Percentiles rank a stretch among this genome's conserved stretches.
These are phyloP conservation scores for Tetheella fluctuosa DNA, from an alignment of 2,888 invertebrate genomes.

Conservation along the genomic window DNA sequence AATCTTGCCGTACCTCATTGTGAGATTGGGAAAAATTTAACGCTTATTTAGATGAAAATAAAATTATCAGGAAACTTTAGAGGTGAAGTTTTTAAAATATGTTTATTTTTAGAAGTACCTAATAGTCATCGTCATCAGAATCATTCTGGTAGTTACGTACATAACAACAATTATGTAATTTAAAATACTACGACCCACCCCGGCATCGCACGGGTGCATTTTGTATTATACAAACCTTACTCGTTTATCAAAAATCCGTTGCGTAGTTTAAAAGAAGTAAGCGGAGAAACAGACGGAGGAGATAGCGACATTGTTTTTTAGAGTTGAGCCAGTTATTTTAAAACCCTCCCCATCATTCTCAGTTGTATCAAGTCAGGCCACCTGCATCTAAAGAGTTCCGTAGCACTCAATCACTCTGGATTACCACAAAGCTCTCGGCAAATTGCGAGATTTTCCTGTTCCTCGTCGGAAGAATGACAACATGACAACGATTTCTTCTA, in stretches of 20 bases:
- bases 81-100: not conserved
- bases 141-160: too few relatives aligned
- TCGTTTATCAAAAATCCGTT: too few relatives aligned
- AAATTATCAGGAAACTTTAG: not conserved
- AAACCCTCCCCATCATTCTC: constrained; percentile 12
- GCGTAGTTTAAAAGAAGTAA: too few relatives aligned
- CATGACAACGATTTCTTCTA: too few relatives aligned
- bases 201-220: too few relatives aligned
- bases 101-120: too few relatives aligned
- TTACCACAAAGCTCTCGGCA: constrained; percentile 53
- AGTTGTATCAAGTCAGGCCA: constrained; percentile 25
- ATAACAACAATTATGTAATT: too few relatives aligned
- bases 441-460: constrained; percentile 54
- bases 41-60: not conserved
- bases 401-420: constrained; percentile 49
- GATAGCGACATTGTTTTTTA: too few relatives aligned
- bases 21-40: constrained; percentile 2
- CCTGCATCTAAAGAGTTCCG: constrained; percentile 37
- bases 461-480: not conserved
- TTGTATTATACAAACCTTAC: too few relatives aligned
- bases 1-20: constrained; percentile 16
- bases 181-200: too few relatives aligned
- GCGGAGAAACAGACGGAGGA: too few relatives aligned
- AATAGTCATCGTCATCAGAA: too few relatives aligned
- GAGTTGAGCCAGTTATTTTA: not conserved